Evolutionary conservation across 2,113 vertebrate genomes (phyloP).

Genomic region (Microtus ochrogaster): DNA sequence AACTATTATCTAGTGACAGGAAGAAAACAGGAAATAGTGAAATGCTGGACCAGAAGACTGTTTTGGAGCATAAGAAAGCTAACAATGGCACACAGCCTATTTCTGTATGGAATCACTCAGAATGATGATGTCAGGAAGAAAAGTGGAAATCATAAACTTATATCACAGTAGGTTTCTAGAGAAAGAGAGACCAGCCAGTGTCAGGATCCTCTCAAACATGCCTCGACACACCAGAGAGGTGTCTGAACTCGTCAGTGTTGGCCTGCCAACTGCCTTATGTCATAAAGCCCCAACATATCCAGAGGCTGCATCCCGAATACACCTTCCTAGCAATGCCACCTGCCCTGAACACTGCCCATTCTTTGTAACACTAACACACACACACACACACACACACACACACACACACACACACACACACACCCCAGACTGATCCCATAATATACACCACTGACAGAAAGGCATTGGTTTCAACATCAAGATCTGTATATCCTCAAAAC

Average conservation of each 20-base stretch:
- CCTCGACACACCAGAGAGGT: neutral
- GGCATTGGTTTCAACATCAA: neutral
- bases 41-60: neutral
- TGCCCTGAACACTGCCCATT: neutral
- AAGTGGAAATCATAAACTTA: neutral
- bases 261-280: neutral
- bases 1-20: neutral
- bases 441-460: neutral
- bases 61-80: slow-evolving; percentile 3
- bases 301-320: neutral
- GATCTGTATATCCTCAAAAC: neutral
- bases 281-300: neutral
- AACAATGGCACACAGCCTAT: neutral
- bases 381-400: neutral
- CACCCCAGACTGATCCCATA: neutral
- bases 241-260: neutral
- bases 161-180: neutral
- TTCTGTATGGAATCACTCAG: neutral
- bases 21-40: neutral
- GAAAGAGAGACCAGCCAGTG: neutral
- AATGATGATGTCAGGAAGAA: slow-evolving; percentile 12
- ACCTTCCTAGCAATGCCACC: neutral
- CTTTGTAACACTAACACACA: neutral
- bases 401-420: neutral
- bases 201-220: neutral